Conservation (phyloP, 2,888 invertebrate species). For the Polietes domitor region DNA sequence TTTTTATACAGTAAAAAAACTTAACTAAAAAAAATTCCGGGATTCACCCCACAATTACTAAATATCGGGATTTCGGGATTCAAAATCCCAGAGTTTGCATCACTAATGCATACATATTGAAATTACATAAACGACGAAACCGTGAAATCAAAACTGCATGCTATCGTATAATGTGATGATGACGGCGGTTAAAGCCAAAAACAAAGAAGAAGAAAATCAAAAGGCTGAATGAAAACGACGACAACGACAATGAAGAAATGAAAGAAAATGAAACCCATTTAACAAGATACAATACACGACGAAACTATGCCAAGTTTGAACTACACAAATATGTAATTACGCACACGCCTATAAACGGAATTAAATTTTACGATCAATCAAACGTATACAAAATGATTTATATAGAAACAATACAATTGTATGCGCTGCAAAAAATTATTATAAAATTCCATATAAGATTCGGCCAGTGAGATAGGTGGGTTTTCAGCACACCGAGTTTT, state of each 20-base stretch:
- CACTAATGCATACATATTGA: conserved; percentile 17
- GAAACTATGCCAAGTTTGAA: conserved; percentile 25
- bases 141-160: conserved; percentile 28
- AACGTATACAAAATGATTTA: neutral
- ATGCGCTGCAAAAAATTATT: neutral
- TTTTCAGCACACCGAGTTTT: too few species aligned
- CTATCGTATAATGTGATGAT: neutral
- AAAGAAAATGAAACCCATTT: conserved; percentile 5
- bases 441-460: neutral
- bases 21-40: too few species aligned
- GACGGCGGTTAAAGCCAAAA: conserved; percentile 11
- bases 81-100: too few species aligned
- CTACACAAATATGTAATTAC: neutral
- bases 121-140: conserved; percentile 41
- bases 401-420: neutral
- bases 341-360: neutral
- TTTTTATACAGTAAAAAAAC: too few species aligned
- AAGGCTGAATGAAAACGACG: conserved; percentile 7
- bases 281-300: neutral
- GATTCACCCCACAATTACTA: too few species aligned
- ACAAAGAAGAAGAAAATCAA: neutral
- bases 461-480: too few species aligned
- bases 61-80: too few species aligned
- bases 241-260: neutral
- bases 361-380: neutral